Base-by-base conservation (phyloP, 2,113 vertebrate genomes). In the Dolichallabes microphthalmus region DNA sequence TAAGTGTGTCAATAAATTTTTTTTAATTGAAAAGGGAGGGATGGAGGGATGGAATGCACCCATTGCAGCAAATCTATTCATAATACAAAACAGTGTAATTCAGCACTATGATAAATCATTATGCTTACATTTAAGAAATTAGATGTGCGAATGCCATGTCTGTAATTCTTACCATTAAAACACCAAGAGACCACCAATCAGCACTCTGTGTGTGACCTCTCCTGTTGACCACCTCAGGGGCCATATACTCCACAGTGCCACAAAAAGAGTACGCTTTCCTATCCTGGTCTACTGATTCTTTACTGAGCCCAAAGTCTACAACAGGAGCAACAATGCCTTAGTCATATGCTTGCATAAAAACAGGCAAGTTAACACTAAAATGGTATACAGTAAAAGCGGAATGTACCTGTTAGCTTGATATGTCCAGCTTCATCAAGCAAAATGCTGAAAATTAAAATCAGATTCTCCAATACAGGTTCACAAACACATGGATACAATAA, bases 391-490 rank as follows among this genome's bases (percentile, higher is more conserved):
- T n/a, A 60, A 39, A 79, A 93, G 76, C 35, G 86, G 73, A 86
- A 83, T 94, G 82, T 94, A 99, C 98, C 98, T 97, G 97, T 99
- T 96, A 99, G 95, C 92, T 99, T 99, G 96, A 98, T 98, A 95
- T 99, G 97, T 96, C 98, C 98, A 96, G 97, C 96, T 97, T 99
- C 98, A 96, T 98, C 98, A 95, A 98, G 97, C 94, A 99, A 97
- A 96, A 99, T 98, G 96, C 98, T 99, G 96, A 95, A 98, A 98
- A 95, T 96, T 91, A 97, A 96, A 93, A 96, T 92, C 90, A 95
- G 91, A 96, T 94, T 96, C 91, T 96, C 93, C 90, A 95, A 95
- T 88, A 93, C 89, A 92, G 86, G 90, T 94, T 92, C 88, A 94
- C 87, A 92, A 61, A 90, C 92, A 82, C 87, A 86, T 92, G 87